Evolutionary conservation across 2,888 invertebrate genomes (phyloP), one percentile per base, ranked within the genome.

Genomic region (Pogonocherus hispidulus): DNA sequence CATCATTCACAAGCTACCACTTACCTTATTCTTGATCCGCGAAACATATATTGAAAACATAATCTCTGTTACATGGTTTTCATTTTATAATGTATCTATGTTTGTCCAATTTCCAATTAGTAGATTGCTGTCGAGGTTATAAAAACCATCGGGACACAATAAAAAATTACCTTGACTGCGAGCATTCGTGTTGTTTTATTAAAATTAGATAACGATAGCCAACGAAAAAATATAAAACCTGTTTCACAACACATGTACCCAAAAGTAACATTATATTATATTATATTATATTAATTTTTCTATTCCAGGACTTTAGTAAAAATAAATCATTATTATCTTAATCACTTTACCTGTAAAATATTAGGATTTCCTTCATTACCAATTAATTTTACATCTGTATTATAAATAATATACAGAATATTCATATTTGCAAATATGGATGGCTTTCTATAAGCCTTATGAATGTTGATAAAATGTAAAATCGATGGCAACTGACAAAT

Each of bases 61-160:
- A 59, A 59, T 59, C 59, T 59, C 11, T 32, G 47, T 18, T 27
- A 59, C 59, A 59, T 32, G 59, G 59, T 59, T 59, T 59, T 59
- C 59, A 59, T 59, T 59, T 59, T 59, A 59, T 47, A 59, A 59
- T 47, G 47, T 59, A 59, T 59, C 59, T 59, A 59, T 59, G 41
- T 59, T 59, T 59, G 59, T 59, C 59, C 47, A 18, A 49, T 11
- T 59, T 32, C 59, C 47, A 59, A 59, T 59, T 59, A 59, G 59
- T 59, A 47, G 47, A 59, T 59, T 32, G 59, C 47, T 18, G 32
- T 46, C 27, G 27, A 5, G 14, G 32, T 23, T 23, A 19, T 59
- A 59, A 59, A 57, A 59, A 59, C 47, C 59, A 27, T 8, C 16
- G 59, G 27, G 47, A 46, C 59, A 32, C 59, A 59, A 59, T 59